phyloP scores from a whole-genome alignment of 2,113 vertebrate genomes.

The Benitochromis conjunctus region DNA sequence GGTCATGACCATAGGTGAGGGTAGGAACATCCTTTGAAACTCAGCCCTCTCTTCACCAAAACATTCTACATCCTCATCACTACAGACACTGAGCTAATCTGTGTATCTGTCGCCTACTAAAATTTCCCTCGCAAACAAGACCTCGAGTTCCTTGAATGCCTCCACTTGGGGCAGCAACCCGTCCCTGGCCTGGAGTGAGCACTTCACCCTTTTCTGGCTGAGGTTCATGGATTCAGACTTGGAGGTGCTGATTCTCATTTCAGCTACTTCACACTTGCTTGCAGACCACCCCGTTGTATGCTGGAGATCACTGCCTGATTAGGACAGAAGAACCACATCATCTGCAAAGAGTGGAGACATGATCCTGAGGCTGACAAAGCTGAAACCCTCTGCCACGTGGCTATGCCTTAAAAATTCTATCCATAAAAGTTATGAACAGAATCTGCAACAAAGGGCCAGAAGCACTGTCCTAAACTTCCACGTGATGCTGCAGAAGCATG shows the following conservation, averaged over 20 bases:
- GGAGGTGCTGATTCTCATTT: not conserved
- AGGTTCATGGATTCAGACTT: not conserved
- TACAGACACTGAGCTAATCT: too few relatives aligned
- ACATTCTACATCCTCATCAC: too few relatives aligned
- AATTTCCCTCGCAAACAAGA: too few relatives aligned
- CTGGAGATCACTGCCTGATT: not conserved
- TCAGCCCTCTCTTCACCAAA: not conserved
- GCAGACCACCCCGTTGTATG: rapidly evolving
- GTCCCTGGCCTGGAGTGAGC: not conserved
- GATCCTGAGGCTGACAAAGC: not conserved
- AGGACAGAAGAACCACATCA: not conserved
- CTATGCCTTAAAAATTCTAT: rapidly evolving
- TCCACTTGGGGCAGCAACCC: not conserved
- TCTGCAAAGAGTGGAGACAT: not conserved
- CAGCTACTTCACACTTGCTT: not conserved
- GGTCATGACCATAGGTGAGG: not conserved
- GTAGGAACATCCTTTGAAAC: not conserved
- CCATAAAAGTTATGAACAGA: not conserved
- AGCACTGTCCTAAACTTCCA: not conserved
- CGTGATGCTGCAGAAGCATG: not conserved
- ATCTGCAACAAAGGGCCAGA: not conserved
- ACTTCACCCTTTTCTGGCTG: not conserved
- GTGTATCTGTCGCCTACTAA: too few relatives aligned
- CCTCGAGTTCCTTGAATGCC: too few relatives aligned
- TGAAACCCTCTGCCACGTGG: not conserved